Base-by-base conservation (phyloP, 2,888 invertebrate species). In the Copidosoma aretas region DNA sequence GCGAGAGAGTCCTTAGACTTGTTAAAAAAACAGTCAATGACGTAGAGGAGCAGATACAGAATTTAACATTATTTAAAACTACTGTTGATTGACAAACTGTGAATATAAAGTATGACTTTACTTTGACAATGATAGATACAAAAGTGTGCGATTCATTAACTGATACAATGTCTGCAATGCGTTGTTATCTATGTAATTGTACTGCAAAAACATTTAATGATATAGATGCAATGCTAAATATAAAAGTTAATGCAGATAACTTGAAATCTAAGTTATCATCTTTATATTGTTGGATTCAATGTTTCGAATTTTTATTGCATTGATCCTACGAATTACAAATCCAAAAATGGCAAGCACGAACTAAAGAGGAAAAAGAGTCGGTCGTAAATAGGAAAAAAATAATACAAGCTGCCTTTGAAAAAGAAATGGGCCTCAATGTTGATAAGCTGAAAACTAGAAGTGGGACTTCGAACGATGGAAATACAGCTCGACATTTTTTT, bases 401-500 rank as follows among this genome's bases (percentile, higher is more conserved):
- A 24, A 54, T 54, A 24, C 54, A 54, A 54, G 25, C 22, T 24
- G 22, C 22, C 15, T 19, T 54, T 54, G 17, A 54, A 54, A 24
- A 4, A 54, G 25, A 54, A 54, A 10, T 54, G 19, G 25, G 25
- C 3, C 21, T 54, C 14, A 54, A 24, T 24, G 54, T 54, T 54
- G 54, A 54, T 54, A 21, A 54, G 54, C 54, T 19, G 5, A 54
- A 54, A 24, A 10, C 21, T 24, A 19, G 8, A 54, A 24, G 22
- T 32, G 32, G 3, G 3, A 32, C 32, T 8, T 32, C 32, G 32
- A 32, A 32, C 32, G 32, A 32, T 32, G 54, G 19, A 5, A 54
- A 54, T 21, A 54, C 54, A 19, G 54, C 54, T 54, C 54, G 54
- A 8, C 54, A 24, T 24, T 54, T 54, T 54, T 54, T 54, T 54